These are phyloP conservation scores for Styela plicata DNA, from an alignment of 23 tunicate species.

Conservation along the genomic window DNA sequence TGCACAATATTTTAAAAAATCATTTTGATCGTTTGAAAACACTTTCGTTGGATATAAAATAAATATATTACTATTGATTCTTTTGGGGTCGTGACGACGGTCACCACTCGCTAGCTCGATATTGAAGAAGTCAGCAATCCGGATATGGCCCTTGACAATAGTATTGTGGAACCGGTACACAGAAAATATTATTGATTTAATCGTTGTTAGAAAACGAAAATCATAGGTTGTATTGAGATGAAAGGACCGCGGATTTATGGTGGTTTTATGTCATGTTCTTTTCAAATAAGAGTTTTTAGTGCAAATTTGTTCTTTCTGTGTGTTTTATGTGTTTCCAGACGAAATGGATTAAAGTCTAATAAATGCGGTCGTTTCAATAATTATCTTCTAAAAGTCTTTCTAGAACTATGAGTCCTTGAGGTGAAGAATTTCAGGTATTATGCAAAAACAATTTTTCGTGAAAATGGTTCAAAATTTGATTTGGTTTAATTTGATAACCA, in stretches of 20 bases:
- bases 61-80: constrained; percentile 8
- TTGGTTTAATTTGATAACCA: too few species aligned
- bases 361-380: too few species aligned
- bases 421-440: too few species aligned
- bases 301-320: background rate
- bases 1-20: too few species aligned
- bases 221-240: constrained; percentile 1
- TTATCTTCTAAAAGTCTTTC: too few species aligned
- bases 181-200: background rate
- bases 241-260: background rate
- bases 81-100: constrained; percentile 4
- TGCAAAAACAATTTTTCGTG: too few species aligned
- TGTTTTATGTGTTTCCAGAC: background rate
- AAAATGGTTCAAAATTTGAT: too few species aligned
- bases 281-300: background rate
- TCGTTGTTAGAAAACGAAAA: background rate
- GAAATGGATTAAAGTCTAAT: too few species aligned
- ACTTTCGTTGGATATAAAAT: background rate
- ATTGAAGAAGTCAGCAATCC: background rate
- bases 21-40: background rate
- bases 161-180: background rate
- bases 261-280: background rate
- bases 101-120: background rate
- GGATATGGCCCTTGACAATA: constrained; percentile 1
- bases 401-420: too few species aligned